phyloP scores from a whole-genome alignment of 2,113 vertebrate species.

The Lasiurus cinereus region DNA sequence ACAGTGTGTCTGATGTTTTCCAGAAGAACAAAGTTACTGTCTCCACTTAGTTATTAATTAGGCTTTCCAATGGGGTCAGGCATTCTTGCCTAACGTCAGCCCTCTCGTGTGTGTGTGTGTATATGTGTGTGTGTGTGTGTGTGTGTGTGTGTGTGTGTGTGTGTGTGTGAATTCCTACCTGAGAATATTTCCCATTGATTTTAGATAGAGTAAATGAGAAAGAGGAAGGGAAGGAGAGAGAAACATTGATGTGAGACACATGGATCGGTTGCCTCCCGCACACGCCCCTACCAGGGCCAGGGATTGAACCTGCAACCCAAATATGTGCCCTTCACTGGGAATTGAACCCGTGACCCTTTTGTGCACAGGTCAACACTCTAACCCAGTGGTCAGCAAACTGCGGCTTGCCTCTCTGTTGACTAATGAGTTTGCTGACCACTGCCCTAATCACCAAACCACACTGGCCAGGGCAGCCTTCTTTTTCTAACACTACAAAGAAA shows the following conservation, averaged over 20 bases:
- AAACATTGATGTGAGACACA: not conserved
- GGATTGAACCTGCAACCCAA: not conserved
- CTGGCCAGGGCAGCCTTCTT: not conserved
- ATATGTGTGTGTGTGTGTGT: no score
- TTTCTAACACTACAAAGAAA: constrained; percentile 51
- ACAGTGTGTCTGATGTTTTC: not conserved
- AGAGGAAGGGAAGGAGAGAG: not conserved
- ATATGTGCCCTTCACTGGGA: not conserved
- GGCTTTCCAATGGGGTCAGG: not conserved
- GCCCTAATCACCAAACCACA: not conserved
- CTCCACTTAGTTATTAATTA: constrained; percentile 7
- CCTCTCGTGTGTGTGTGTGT: not conserved
- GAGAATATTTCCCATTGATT: not conserved
- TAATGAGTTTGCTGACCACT: no score
- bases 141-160: no score
- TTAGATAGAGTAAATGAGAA: not conserved
- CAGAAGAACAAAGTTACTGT: not conserved
- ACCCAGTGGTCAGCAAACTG: no score
- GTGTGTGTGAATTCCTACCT: no score
- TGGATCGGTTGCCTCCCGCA: not conserved
- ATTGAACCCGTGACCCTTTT: not conserved
- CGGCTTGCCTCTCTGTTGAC: no score
- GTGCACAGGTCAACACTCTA: not conserved
- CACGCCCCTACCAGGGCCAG: not conserved
- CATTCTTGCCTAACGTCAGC: not conserved